These are phyloP conservation scores for Labeo rohita DNA, from an alignment of 2,113 vertebrate species.

Conservation along the genomic window DNA sequence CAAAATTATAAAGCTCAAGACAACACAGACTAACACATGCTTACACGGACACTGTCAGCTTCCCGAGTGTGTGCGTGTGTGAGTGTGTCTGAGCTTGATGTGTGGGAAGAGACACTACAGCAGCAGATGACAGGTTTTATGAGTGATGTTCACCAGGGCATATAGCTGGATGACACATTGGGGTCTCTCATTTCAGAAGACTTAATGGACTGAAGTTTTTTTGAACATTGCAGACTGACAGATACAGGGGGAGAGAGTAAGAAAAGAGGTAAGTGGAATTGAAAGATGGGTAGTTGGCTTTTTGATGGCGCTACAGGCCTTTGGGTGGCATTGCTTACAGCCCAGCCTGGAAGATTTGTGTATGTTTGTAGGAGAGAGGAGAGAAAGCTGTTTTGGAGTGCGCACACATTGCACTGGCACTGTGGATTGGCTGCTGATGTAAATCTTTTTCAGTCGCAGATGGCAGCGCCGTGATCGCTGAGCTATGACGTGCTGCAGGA, in stretches of 20 bases:
- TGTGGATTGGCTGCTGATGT: slow-evolving; percentile 78
- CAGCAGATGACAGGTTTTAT: slow-evolving; percentile 67
- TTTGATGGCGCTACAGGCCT: slow-evolving; percentile 8
- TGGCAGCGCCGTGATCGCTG: slow-evolving; percentile 77
- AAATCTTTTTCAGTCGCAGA: slow-evolving; percentile 78
- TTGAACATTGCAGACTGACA: slow-evolving; percentile 66
- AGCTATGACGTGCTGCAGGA: slow-evolving; percentile 79
- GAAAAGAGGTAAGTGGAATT: slow-evolving; percentile 56
- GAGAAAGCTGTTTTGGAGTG: slow-evolving; percentile 30
- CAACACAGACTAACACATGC: slow-evolving; percentile 29
- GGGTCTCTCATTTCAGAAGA: slow-evolving; percentile 75
- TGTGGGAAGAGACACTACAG: slow-evolving; percentile 62
- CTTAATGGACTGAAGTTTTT: slow-evolving; percentile 73
- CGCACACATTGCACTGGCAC: slow-evolving; percentile 56
- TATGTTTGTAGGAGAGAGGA: slow-evolving; percentile 12
- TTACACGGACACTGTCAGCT: slow-evolving; percentile 35
- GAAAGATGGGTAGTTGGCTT: slow-evolving; percentile 52
- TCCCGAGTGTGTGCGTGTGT: neutral
- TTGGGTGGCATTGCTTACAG: slow-evolving; percentile 30
- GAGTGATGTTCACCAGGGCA: slow-evolving; percentile 74
- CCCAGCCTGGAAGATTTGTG: slow-evolving; percentile 22
- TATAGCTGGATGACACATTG: slow-evolving; percentile 74
- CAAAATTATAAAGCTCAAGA: slow-evolving; percentile 6
- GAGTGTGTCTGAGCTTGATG: slow-evolving; percentile 29
- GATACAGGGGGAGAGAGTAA: slow-evolving; percentile 64